Conservation (phyloP, 2,888 invertebrate genomes). For the Thelaira solivaga region DNA sequence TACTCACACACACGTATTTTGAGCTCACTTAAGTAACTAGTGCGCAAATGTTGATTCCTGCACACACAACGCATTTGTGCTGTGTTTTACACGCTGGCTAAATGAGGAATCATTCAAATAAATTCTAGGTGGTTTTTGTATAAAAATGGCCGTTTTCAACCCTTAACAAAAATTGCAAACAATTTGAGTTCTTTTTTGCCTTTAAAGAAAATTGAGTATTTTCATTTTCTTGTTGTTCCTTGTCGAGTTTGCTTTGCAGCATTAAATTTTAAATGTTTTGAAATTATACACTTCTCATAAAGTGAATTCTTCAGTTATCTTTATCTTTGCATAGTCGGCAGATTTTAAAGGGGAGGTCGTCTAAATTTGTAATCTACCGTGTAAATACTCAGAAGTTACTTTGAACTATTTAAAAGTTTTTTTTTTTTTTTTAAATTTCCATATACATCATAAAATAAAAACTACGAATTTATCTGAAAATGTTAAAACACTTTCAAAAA, state of each 20-base stretch:
- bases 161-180: conserved; percentile 16
- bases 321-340: neutral
- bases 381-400: no score
- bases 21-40: conserved; percentile 36
- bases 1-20: neutral
- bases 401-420: no score
- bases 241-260: neutral
- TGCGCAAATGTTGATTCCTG: conserved; percentile 66
- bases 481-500: no score
- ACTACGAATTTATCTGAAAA: no score
- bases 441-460: no score
- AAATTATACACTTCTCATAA: conserved; percentile 31
- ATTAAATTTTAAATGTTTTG: neutral
- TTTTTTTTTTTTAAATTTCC: no score
- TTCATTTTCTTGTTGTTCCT: conserved; percentile 20
- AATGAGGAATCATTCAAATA: neutral
- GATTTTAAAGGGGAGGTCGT: neutral
- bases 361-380: neutral
- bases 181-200: conserved; percentile 3
- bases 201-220: neutral
- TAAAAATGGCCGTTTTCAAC: conserved; percentile 70
- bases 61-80: conserved; percentile 62
- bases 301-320: conserved; percentile 15
- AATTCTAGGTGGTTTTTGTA: conserved; percentile 59
- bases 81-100: neutral